A percentile compares a stretch with the other conserved stretches of the same genome.
These are phyloP conservation scores for Lanistes nyassanus DNA, from an alignment of 1,140 invertebrate species.

Conservation along the genomic window DNA sequence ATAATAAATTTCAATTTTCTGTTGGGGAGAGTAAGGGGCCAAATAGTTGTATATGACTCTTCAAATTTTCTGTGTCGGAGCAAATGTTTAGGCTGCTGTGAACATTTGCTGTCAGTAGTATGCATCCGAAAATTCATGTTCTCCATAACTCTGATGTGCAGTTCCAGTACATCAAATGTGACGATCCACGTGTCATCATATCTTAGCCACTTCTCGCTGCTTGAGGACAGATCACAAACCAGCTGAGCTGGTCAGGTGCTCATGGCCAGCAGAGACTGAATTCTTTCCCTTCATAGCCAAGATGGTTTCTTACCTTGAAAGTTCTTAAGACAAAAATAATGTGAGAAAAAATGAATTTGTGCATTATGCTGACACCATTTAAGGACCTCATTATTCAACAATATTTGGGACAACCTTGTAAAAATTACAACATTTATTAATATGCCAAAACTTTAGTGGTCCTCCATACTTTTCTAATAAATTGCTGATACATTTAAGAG, in stretches of 20 bases:
- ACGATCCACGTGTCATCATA: not conserved
- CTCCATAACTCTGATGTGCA: not conserved
- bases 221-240: not conserved
- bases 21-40: too few species aligned
- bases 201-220: not conserved
- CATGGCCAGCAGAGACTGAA: not conserved
- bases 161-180: conserved; percentile 7
- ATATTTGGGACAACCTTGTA: too few species aligned
- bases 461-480: too few species aligned
- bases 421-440: too few species aligned
- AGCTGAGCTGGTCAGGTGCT: not conserved
- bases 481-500: too few species aligned
- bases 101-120: not conserved
- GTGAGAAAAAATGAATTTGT: too few species aligned
- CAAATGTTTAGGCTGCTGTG: not conserved
- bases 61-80: not conserved
- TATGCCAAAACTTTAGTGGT: too few species aligned
- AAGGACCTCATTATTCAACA: too few species aligned
- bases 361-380: too few species aligned
- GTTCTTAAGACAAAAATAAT: too few species aligned
- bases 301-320: not conserved
- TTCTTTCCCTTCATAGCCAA: not conserved
- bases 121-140: not conserved
- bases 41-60: too few species aligned
- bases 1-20: too few species aligned